Base-by-base conservation (phyloP, 2,113 vertebrate species). In the Tapirus terrestris region DNA sequence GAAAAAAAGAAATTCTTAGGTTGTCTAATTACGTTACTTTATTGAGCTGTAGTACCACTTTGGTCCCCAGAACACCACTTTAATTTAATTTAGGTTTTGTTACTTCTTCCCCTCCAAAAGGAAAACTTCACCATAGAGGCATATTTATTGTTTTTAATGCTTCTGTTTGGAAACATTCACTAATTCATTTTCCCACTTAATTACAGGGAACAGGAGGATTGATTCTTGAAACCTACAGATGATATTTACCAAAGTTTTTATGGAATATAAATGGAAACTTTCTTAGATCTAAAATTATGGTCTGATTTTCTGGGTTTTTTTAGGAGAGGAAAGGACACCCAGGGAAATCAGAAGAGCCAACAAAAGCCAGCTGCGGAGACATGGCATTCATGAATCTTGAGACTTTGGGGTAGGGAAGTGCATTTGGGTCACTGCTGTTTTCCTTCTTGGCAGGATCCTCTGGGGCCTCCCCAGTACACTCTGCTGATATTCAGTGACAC, bases 131-230 rank as follows among this genome's bases (percentile, higher is more conserved):
- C 80, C 87, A 75, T 48, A 20, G 94, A 90, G 94, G 88, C 94
- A 36, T 1, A 17, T 95, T 98, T 98, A 98, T 98, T 98, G 97
- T 94, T 98, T 98, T 96, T 98, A 98, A 98, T 96, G 98, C 97
- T 97, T 97, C 76, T 98, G 96, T 96, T 94, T 96, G 82, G 70
- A 94, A 98, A 98, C 81, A 98, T 97, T 98, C 95, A 82, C 96
- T 96, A 90, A 97, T 87, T 98, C 94, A 90, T 97, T 98, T 98
- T 97, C 85, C 63, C 82, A 72, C 87, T 97, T 97, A 97, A 97
- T 95, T 85, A 96, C 61, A 73, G 63, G 60, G 48, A 96, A 93
- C 63, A 61, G 89, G 93, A 96, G 73, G 79, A 63, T 94, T 90
- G 92, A 85, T 95, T 97, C 92, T 96, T 89, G 89, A 97, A 95